phyloP scores from a whole-genome alignment of 2,797 vertebrate genomes.

The Crypturellus tataupa region DNA sequence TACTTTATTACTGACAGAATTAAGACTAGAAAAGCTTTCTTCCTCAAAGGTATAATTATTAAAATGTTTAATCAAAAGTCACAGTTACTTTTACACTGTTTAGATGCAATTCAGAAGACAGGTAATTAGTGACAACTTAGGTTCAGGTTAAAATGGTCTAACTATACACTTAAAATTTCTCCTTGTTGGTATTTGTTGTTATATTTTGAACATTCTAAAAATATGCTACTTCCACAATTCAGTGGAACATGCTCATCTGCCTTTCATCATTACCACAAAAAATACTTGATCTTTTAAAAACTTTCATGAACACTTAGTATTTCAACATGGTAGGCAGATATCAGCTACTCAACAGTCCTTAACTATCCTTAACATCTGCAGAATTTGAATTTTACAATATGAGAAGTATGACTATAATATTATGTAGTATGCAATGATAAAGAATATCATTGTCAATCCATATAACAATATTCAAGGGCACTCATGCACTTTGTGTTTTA shows the following conservation, averaged over 20 bases:
- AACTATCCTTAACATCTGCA: background rate
- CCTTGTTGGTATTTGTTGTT: background rate
- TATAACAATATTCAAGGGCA: background rate
- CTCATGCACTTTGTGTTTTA: background rate
- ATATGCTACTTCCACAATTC: background rate
- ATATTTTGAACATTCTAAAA: background rate
- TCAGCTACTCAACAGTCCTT: background rate
- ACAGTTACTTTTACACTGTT: background rate
- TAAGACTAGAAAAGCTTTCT: background rate
- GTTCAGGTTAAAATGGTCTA: background rate
- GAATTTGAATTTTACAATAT: background rate
- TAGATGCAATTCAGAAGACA: background rate
- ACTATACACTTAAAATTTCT: background rate
- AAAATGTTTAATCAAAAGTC: background rate
- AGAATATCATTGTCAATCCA: background rate
- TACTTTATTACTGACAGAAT: background rate
- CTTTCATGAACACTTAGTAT: background rate
- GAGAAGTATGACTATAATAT: background rate
- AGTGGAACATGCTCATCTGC: background rate
- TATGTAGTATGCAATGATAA: background rate
- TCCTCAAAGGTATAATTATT: background rate
- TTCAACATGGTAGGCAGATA: background rate
- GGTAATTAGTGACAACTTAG: background rate
- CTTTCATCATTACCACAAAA: background rate
- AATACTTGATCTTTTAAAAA: too few species aligned